Evolutionary conservation across 53 echinoderm and acorn worm species (phyloP).

Genomic region (Stichopus horrens): DNA sequence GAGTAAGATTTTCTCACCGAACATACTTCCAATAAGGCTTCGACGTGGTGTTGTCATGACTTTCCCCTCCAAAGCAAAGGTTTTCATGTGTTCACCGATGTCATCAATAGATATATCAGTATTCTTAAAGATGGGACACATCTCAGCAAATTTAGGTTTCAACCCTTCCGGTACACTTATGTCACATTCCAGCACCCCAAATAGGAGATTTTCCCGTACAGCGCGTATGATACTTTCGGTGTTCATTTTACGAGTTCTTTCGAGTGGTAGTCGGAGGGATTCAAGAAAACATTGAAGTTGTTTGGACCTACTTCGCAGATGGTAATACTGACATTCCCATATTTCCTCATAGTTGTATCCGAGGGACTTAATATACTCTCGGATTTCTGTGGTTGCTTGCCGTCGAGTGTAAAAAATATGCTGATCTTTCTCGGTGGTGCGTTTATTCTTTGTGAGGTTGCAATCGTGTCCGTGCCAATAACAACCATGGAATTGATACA

Average conservation of each 20-base stretch:
- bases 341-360: constrained; percentile 21
- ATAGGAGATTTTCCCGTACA: constrained; percentile 40
- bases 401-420: too few relatives aligned
- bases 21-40: constrained; percentile 41
- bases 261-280: neutral
- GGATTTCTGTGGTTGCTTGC: neutral
- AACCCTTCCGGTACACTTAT: constrained; percentile 42
- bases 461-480: constrained; percentile 14
- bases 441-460: neutral
- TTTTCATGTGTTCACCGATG: constrained; percentile 49
- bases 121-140: constrained; percentile 59
- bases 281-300: constrained; percentile 1
- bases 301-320: neutral
- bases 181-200: constrained; percentile 60
- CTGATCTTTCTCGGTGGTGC: too few relatives aligned
- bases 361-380: constrained; percentile 11
- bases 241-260: constrained; percentile 1
- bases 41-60: constrained; percentile 16
- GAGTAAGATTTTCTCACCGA: constrained; percentile 30
- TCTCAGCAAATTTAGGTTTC: constrained; percentile 44
- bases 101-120: constrained; percentile 36
- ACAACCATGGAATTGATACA: constrained; percentile 57
- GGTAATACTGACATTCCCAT: constrained; percentile 37
- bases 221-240: constrained; percentile 11
- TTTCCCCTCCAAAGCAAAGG: constrained; percentile 14